Evolutionary conservation across 2,113 vertebrate genomes (phyloP), one percentile per base, ranked within the genome.

Genomic region (Xiphophorus hellerii): DNA sequence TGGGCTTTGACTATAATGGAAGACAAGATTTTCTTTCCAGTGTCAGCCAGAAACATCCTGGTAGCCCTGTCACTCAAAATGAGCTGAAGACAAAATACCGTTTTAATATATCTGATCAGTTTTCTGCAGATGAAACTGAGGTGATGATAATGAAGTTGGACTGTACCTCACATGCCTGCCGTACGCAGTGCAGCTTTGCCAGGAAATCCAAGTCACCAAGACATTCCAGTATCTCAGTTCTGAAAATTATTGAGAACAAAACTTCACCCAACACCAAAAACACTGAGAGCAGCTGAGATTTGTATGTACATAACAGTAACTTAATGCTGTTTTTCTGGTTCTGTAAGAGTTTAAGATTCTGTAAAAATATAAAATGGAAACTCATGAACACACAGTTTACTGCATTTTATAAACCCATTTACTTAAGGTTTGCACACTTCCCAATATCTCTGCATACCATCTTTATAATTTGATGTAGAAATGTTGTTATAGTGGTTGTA

Each of bases 181-280:
- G 95, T 80, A 99, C 94, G 71, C 98, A 99, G 62, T 99, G 97
- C 74, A 99, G 91, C 88, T 99, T 99, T 39, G 98, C 97, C 81
- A 99, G 94, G 87, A 98, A 99, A 71, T 99, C 97, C 1, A 94
- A 93, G 92, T 99, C 97, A 48, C 97, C 96, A 0, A 96, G 90
- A 85, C 98, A 99, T 74, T 97, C 97, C 84, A 99, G 93, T 93
- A 96, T 92, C 89, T 99, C 98, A 1, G 98, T 98, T 92, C 98
- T 99, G 73, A 0, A 20, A 8, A 60, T 76, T 86, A 62, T 42
- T 42, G 62, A 44, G 31, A 71, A 37, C 30, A 20, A 37, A 28
- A 60, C 15, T n/a, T 58, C 51, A 58, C 22, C 7, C 1, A 10
- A 51, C 5, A 22, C 48, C 48, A 22, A 54, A n/a, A 48, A 48